Percentiles rank a stretch among this genome's conserved stretches.
Conservation (phyloP, 2,113 vertebrate genomes). For the Tetrax tetrax region DNA sequence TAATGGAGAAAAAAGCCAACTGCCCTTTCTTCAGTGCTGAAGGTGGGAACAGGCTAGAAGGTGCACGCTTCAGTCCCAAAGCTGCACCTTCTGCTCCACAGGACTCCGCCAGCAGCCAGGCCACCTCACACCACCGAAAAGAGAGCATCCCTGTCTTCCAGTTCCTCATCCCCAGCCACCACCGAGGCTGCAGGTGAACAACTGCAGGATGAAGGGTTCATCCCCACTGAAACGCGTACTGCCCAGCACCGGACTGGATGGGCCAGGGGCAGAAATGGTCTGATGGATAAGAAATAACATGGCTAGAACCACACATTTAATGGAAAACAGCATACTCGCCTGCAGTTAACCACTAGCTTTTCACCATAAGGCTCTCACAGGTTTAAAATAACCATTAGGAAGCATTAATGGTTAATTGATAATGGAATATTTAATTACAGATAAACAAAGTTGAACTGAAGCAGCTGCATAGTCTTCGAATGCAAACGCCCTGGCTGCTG, state of each 20-base stretch:
- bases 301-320: background rate
- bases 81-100: background rate
- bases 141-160: background rate
- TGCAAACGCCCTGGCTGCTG: background rate
- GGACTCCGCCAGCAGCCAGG: background rate
- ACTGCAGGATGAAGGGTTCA: accelerated
- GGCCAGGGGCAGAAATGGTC: background rate
- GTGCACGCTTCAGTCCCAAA: background rate
- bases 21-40: background rate
- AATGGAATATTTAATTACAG: conserved; percentile 44
- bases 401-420: conserved; percentile 37
- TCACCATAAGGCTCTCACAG: background rate
- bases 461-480: background rate
- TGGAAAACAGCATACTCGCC: background rate
- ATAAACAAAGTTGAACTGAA: background rate
- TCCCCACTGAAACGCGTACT: background rate
- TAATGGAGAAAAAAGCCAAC: background rate
- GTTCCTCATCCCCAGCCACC: background rate
- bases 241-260: background rate
- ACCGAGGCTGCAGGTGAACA: background rate
- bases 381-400: background rate
- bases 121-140: background rate
- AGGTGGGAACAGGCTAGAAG: background rate
- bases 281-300: accelerated
- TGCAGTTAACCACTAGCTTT: background rate